Percentiles rank a stretch among this genome's conserved stretches.
phyloP scores from a whole-genome alignment of 1,140 invertebrate species.

The Samia ricini region DNA sequence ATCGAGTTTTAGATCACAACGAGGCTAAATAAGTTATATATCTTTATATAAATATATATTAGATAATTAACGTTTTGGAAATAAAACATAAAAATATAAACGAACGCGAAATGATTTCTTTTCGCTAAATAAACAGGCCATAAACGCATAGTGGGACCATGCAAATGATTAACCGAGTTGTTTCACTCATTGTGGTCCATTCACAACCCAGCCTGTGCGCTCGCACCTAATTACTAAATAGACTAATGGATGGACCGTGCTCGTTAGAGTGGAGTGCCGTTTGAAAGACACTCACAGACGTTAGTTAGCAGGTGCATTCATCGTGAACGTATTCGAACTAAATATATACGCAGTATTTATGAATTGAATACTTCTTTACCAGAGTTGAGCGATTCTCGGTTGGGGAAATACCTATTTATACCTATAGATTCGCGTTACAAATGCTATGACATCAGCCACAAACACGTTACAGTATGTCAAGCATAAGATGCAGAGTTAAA shows the following conservation, averaged over 20 bases:
- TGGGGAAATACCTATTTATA: too few species aligned
- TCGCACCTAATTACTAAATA: slow-evolving; percentile 62
- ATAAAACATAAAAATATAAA: neutral
- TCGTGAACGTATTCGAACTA: neutral
- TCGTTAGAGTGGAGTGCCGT: slow-evolving; percentile 48
- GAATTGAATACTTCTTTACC: too few species aligned
- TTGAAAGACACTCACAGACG: slow-evolving; percentile 36
- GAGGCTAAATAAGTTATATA: too few species aligned
- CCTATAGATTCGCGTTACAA: too few species aligned
- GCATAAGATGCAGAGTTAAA: too few species aligned
- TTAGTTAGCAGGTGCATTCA: slow-evolving; percentile 26
- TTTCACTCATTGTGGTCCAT: slow-evolving; percentile 40
- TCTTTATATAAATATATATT: neutral
- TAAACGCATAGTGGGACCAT: slow-evolving; percentile 13
- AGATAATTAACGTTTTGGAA: neutral
- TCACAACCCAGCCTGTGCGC: slow-evolving; percentile 27
- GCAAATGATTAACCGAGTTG: slow-evolving; percentile 27
- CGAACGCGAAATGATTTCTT: neutral
- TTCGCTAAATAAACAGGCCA: slow-evolving; percentile 12
- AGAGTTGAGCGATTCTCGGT: too few species aligned
- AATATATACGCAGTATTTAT: neutral
- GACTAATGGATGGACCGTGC: slow-evolving; percentile 52
- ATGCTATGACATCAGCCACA: too few species aligned
- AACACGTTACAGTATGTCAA: too few species aligned
- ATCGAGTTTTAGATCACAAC: too few species aligned